Base-by-base conservation (phyloP, 2,888 invertebrate genomes). In the Phortica okadai region DNA sequence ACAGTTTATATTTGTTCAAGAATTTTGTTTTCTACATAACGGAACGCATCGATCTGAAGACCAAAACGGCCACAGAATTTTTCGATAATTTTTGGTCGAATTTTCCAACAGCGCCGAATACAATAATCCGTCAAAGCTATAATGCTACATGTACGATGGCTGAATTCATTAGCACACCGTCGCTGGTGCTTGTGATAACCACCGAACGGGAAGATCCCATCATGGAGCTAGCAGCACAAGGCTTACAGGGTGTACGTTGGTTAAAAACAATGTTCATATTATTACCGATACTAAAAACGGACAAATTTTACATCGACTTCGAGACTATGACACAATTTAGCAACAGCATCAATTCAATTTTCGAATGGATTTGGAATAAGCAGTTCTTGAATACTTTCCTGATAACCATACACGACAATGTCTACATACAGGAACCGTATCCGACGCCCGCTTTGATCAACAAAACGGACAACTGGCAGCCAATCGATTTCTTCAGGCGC, bases 21-120 rank as follows among this genome's bases (percentile, higher is more conserved):
- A 90, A 87, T 73, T 82, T 88, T 14, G 79, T 89, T 0, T 85
- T 90, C n/a, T 89, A 84, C 64, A 80, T 90, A 74, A 87, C 90
- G 59, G 84, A 88, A 56, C 66, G 79, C 11, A 72, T 90, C n/a
- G 75, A 81, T n/a, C 21, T 81, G 1, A 80, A 77, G 11, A 75
- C 80, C n/a, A 76, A 76, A 1, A 74, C 66, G 0, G 77, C 81
- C 0, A 16, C 25, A 0, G 76, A 81, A 1, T 88, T 89, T n/a
- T 83, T 89, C 14, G 59, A 75, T 5, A 66, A 80, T 4, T 84
- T 89, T 14, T 83, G 83, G 80, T 1, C 10, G 0, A 74, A 74
- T 0, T 89, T 90, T 78, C 85, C 88, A 0, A 25, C 78, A 1
- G 78, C 82, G 4, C 88, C 89, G 0, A 79, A 77, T 1, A 67